phyloP scores from a whole-genome alignment of 2,888 invertebrate genomes.

The Timema cristinae region DNA sequence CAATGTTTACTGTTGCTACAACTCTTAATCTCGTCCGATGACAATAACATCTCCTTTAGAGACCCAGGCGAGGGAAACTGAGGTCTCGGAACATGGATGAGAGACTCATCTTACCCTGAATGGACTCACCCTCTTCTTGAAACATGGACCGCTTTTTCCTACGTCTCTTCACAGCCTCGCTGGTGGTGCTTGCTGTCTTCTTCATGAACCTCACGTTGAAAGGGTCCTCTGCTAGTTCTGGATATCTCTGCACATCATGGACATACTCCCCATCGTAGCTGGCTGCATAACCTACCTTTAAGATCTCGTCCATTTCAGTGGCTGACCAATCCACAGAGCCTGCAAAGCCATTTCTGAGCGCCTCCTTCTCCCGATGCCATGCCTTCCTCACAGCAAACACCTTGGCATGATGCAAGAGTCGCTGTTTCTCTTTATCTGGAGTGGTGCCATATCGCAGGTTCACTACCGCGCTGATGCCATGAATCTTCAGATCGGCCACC shows the following conservation, averaged over 20 bases:
- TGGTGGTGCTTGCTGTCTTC: constrained; percentile 45
- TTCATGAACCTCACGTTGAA: constrained; percentile 89
- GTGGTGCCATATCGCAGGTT: constrained; percentile 94
- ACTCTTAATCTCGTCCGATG: constrained; percentile 9
- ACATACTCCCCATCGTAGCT: constrained; percentile 90
- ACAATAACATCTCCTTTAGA: constrained; percentile 21
- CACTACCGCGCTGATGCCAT: constrained; percentile 83
- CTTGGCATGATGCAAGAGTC: constrained; percentile 87
- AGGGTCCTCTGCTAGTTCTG: constrained; percentile 92
- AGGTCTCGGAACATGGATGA: constrained; percentile 15
- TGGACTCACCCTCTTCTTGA: neutral
- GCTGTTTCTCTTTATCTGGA: constrained; percentile 81
- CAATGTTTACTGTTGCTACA: constrained; percentile 29
- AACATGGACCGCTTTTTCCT: constrained; percentile 22
- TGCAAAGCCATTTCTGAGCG: constrained; percentile 70
- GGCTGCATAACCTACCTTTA: constrained; percentile 75
- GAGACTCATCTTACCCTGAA: neutral
- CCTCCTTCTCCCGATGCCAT: constrained; percentile 89
- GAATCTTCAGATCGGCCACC: constrained; percentile 79
- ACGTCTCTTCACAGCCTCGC: constrained; percentile 26
- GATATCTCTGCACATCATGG: constrained; percentile 84
- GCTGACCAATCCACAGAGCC: constrained; percentile 82
- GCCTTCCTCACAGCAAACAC: constrained; percentile 82
- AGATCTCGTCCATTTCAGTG: constrained; percentile 82
- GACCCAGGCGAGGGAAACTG: constrained; percentile 18